These are phyloP conservation scores for Tetrao urogallus DNA, from an alignment of 2,113 vertebrate genomes.

Conservation along the genomic window DNA sequence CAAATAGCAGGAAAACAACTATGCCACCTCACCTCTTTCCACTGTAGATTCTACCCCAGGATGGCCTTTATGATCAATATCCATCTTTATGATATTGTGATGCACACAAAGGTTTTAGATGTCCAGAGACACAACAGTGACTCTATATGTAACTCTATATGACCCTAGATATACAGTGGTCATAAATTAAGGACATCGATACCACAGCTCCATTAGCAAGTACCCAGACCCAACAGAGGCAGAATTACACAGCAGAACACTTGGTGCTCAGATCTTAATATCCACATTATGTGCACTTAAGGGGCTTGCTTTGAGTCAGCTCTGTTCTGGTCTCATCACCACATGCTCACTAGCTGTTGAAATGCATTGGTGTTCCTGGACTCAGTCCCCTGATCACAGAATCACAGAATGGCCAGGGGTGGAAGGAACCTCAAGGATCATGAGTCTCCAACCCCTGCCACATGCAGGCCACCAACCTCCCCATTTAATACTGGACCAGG, in stretches of 20 bases:
- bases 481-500: too few species aligned
- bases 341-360: not conserved
- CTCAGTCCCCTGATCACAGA: not conserved
- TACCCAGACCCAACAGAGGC: not conserved
- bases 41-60: not conserved
- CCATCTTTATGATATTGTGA: not conserved
- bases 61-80: not conserved
- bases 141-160: not conserved
- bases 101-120: not conserved
- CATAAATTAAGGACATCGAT: not conserved
- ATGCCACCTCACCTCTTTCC: not conserved
- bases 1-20: not conserved
- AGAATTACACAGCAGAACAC: not conserved
- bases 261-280: not conserved
- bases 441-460: too few species aligned
- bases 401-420: too few species aligned
- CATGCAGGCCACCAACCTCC: too few species aligned
- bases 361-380: not conserved
- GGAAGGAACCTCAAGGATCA: too few species aligned
- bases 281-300: not conserved
- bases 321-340: not conserved
- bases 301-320: not conserved
- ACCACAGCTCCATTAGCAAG: not conserved
- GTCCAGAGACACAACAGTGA: not conserved
- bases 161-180: not conserved